A percentile compares a stretch with the other conserved stretches of the same genome.
phyloP scores from a whole-genome alignment of 2,113 vertebrate genomes.

The Pterocles gutturalis region DNA sequence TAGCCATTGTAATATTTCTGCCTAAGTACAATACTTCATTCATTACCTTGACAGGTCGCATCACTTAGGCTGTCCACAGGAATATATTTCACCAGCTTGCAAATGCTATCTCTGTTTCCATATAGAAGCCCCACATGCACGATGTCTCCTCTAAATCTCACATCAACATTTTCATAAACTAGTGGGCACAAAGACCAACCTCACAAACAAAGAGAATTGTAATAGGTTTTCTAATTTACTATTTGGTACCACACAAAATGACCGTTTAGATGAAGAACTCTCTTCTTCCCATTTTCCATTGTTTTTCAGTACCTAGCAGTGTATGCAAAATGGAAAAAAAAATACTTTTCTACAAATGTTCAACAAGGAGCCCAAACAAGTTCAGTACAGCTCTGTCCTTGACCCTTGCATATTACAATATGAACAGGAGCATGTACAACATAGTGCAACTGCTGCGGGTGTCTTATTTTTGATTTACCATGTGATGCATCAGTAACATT shows the following conservation, averaged over 20 bases:
- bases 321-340: neutral
- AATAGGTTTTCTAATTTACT: neutral
- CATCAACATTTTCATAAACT: neutral
- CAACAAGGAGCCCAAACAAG: neutral
- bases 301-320: neutral
- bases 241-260: neutral
- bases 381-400: neutral
- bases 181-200: neutral
- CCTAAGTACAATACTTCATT: slow-evolving; percentile 34
- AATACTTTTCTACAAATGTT: neutral
- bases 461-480: neutral
- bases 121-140: neutral
- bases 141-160: neutral
- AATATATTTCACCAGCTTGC: neutral
- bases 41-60: slow-evolving; percentile 1
- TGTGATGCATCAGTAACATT: neutral
- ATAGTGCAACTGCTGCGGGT: neutral
- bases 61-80: neutral
- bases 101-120: slow-evolving; percentile 12
- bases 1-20: slow-evolving; percentile 8
- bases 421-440: neutral
- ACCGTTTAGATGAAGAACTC: neutral
- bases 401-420: neutral
- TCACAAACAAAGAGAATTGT: neutral
- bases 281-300: neutral